Evolutionary conservation across 2,797 vertebrate genomes (phyloP), one percentile per base, ranked within the genome.

Genomic region (Chaetophractus vellerosus): DNA sequence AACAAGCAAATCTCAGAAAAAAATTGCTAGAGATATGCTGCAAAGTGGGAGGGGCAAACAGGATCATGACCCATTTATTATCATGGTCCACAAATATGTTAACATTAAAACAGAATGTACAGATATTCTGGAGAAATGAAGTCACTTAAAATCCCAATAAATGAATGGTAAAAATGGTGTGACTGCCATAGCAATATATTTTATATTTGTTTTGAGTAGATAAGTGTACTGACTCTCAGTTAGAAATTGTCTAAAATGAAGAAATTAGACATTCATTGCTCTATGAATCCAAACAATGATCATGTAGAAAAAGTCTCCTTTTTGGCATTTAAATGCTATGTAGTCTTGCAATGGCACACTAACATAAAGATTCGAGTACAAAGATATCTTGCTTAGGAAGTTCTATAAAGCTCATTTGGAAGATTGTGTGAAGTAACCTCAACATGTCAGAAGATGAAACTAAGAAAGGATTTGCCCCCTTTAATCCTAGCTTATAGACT

Each of bases 151-250:
- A 59, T 83, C 28, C 66, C 5, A 85, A 68, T 45, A 50, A 63
- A 16, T 69, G 5, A 19, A 19, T 9, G 57, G 38, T 63, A 71
- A 80, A 78, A 90, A 76, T 90, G 3, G 1, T 59, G 0, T 64
- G 19, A 90, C 80, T 75, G 2, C 16, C 9, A 28, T 36, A 78
- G 38, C 31, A 66, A 92, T 48, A 15, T 0, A 59, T 66, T 48
- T 61, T 72, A 45, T 36, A 5, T 83, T 94, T 71, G 50, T 52
- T 92, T 92, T 64, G 21, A 90, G 33, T 61, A 75, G n/a, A 69
- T 52, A 66, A 16, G 7, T 68, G 78, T 31, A 48, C 15, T 31
- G 71, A 52, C 21, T 72, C n/a, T n/a, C n/a, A n/a, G 18, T 45
- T 45, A 72, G 14, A 84, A 66, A 85, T 33, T 64, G 5, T 88